Evolutionary conservation across 2,113 vertebrate species (phyloP).

Genomic region (Pterocles burchelli): DNA sequence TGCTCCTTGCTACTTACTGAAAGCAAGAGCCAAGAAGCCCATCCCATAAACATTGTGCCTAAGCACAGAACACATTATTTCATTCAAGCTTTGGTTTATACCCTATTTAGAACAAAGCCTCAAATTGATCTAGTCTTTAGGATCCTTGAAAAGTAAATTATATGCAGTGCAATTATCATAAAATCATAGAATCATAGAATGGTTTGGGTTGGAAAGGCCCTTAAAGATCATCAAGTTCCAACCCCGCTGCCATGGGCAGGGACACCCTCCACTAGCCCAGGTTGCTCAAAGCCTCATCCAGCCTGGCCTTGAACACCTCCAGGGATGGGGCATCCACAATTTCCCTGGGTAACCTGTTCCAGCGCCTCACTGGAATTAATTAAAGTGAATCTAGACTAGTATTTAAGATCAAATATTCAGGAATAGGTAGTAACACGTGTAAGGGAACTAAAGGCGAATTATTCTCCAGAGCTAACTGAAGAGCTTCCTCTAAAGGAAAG

Average conservation of each 20-base stretch:
- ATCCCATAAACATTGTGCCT: background rate
- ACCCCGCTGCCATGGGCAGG: too few relatives aligned
- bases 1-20: background rate
- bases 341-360: too few relatives aligned
- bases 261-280: too few relatives aligned
- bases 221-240: too few relatives aligned
- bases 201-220: too few relatives aligned
- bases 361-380: too few relatives aligned
- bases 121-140: background rate
- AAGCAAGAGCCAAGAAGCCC: background rate
- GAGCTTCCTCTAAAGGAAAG: slow-evolving; percentile 34
- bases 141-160: background rate
- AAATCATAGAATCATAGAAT: too few relatives aligned
- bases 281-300: too few relatives aligned
- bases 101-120: background rate
- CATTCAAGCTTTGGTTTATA: background rate
- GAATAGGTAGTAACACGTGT: background rate
- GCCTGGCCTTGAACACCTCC: too few relatives aligned
- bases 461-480: slow-evolving; percentile 36
- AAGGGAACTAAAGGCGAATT: slow-evolving; percentile 42
- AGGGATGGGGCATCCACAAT: too few relatives aligned
- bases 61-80: background rate
- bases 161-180: background rate
- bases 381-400: background rate
- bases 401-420: slow-evolving; percentile 23